phyloP scores from a whole-genome alignment of 2,888 invertebrate species.

The Acanthosoma haemorrhoidale region DNA sequence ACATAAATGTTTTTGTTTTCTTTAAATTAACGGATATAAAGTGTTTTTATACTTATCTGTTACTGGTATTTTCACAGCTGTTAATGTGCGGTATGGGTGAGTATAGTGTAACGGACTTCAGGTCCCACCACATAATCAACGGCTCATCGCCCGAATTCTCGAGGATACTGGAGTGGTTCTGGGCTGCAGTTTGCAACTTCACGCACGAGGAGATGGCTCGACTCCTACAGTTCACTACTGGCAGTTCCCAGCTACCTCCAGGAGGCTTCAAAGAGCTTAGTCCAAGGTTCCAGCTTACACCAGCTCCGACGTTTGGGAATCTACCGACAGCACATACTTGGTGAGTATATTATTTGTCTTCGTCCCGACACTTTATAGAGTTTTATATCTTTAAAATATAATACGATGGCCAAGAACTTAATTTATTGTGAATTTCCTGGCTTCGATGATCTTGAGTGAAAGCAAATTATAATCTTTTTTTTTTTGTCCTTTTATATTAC shows the following conservation, averaged over 20 bases:
- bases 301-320: constrained; percentile 82
- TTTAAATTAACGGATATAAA: not conserved
- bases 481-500: no score
- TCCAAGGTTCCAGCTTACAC: constrained; percentile 87
- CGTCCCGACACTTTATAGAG: no score
- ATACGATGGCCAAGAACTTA: not conserved
- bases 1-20: not conserved
- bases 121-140: constrained; percentile 78
- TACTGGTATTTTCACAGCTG: constrained; percentile 54
- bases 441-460: no score
- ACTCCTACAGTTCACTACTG: constrained; percentile 86
- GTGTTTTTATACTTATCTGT: not conserved
- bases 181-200: constrained; percentile 84
- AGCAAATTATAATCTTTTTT: no score
- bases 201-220: constrained; percentile 89
- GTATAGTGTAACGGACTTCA: constrained; percentile 84
- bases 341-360: constrained; percentile 51
- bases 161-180: constrained; percentile 82
- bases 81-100: constrained; percentile 89
- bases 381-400: not conserved
- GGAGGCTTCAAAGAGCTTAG: constrained; percentile 85
- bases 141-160: constrained; percentile 74
- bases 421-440: no score
- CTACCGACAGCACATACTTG: constrained; percentile 93
- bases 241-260: constrained; percentile 84